phyloP scores from a whole-genome alignment of 2,797 vertebrate species.

The Dicrostonyx torquatus region DNA sequence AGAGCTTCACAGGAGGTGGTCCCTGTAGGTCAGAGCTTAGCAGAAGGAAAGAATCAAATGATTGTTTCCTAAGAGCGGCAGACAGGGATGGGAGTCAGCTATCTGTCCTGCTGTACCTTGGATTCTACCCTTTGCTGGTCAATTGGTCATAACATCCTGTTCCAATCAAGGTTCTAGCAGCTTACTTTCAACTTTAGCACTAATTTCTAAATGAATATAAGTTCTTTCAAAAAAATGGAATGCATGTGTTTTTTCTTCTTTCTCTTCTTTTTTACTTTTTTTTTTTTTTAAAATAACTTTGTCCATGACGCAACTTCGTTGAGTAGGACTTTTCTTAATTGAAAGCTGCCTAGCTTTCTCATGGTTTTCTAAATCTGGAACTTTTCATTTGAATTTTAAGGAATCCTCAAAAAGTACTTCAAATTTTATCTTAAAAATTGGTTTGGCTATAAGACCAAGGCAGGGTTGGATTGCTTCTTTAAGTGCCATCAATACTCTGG shows the following conservation, averaged over 20 bases:
- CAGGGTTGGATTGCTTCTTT: background rate
- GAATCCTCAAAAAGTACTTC: slow-evolving; percentile 10
- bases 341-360: slow-evolving; percentile 46
- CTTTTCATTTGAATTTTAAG: slow-evolving; percentile 57
- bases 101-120: background rate
- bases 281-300: background rate
- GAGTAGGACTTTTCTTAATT: slow-evolving; percentile 33
- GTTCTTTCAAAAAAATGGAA: slow-evolving; percentile 5
- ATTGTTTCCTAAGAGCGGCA: slow-evolving; percentile 51
- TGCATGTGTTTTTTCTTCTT: background rate
- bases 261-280: background rate
- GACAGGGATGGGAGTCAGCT: slow-evolving; percentile 4
- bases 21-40: slow-evolving; percentile 59
- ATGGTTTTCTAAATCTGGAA: slow-evolving; percentile 26
- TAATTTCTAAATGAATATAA: slow-evolving; percentile 47
- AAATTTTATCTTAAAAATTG: slow-evolving; percentile 23
- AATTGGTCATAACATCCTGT: background rate
- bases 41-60: slow-evolving; percentile 77
- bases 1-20: slow-evolving; percentile 25
- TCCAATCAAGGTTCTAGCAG: background rate
- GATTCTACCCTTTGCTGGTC: background rate
- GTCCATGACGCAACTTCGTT: background rate
- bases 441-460: background rate
- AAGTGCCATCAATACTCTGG: background rate
- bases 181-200: slow-evolving; percentile 27